These are phyloP conservation scores for Nothobranchius kuhntae DNA, from an alignment of 2,113 vertebrate genomes.

Conservation along the genomic window DNA sequence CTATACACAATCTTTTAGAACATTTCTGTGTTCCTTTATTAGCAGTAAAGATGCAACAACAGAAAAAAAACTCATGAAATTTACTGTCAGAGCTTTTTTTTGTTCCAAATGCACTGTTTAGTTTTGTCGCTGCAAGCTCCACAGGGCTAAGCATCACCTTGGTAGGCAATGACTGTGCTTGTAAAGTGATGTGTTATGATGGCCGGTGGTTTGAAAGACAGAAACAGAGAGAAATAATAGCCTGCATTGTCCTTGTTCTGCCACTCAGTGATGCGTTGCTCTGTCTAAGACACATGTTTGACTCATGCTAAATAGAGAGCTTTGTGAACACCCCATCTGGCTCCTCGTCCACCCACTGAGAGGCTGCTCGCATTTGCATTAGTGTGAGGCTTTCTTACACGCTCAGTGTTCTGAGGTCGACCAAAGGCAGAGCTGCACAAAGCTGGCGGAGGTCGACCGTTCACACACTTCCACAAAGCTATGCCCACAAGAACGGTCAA, in stretches of 20 bases:
- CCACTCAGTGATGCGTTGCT: constrained; percentile 32
- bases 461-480: constrained; percentile 35
- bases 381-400: constrained; percentile 37
- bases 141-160: background rate
- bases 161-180: background rate
- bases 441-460: constrained; percentile 37
- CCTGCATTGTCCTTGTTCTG: constrained; percentile 41
- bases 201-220: constrained; percentile 9
- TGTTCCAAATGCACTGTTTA: background rate
- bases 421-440: constrained; percentile 20
- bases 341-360: constrained; percentile 44
- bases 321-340: constrained; percentile 57
- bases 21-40: background rate
- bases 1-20: background rate
- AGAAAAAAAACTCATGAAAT: background rate
- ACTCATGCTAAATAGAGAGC: constrained; percentile 48
- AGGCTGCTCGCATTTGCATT: constrained; percentile 36
- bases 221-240: constrained; percentile 13
- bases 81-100: background rate
- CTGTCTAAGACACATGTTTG: constrained; percentile 47
- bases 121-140: background rate
- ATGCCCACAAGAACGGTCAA: constrained; percentile 21
- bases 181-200: background rate
- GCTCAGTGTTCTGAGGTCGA: constrained; percentile 25
- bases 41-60: background rate